A percentile compares a stretch with the other conserved stretches of the same genome.
Evolutionary conservation across 2,888 invertebrate genomes (phyloP).

Genomic region (Ennomos erosarius): DNA sequence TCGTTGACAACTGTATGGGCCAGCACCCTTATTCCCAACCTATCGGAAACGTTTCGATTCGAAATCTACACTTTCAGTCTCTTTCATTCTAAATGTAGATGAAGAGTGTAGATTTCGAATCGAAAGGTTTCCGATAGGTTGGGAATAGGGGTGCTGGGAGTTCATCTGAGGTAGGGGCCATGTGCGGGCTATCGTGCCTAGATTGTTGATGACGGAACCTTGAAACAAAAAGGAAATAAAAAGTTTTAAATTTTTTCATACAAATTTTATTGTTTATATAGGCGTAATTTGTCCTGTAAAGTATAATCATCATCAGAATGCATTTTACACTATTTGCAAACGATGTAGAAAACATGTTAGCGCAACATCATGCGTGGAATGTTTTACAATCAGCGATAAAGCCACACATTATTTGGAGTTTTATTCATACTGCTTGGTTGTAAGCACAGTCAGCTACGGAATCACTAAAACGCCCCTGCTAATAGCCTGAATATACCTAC

Average conservation of each 20-base stretch:
- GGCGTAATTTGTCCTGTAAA: slow-evolving; percentile 62
- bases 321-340: slow-evolving; percentile 49
- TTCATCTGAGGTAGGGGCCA: too few relatives aligned
- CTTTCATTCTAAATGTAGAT: too few relatives aligned
- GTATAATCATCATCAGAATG: slow-evolving; percentile 51
- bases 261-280: slow-evolving; percentile 58
- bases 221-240: slow-evolving; percentile 9
- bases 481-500: too few relatives aligned
- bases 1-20: too few relatives aligned
- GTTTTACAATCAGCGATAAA: slow-evolving; percentile 39
- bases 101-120: too few relatives aligned
- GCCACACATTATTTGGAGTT: slow-evolving; percentile 23
- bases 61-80: too few relatives aligned
- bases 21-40: too few relatives aligned
- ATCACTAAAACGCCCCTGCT: not conserved
- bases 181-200: too few relatives aligned
- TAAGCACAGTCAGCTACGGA: slow-evolving; percentile 11
- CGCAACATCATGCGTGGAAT: slow-evolving; percentile 50
- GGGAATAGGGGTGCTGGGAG: too few relatives aligned
- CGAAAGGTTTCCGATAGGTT: too few relatives aligned
- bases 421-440: not conserved
- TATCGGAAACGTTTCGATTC: too few relatives aligned
- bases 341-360: slow-evolving; percentile 40
- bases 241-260: slow-evolving; percentile 33
- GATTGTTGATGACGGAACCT: too few relatives aligned